Conservation (phyloP, 2,888 invertebrate genomes). For the Erannis defoliaria region DNA sequence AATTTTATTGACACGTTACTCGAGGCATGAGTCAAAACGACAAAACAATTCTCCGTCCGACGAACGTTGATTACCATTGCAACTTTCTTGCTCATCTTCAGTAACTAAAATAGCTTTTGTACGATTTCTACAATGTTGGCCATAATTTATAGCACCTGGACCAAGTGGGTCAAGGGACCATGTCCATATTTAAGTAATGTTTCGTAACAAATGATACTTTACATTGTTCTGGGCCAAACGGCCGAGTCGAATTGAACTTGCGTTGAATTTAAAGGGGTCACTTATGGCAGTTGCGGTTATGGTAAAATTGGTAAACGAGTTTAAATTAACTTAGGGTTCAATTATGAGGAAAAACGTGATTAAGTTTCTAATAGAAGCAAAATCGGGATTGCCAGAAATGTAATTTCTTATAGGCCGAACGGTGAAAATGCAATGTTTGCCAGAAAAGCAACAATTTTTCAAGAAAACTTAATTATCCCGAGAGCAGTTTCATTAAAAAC, state of each 20-base stretch:
- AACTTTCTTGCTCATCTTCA: slow-evolving; percentile 37
- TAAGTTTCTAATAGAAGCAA: background rate
- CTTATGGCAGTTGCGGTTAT: slow-evolving; percentile 8
- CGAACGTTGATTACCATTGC: slow-evolving; percentile 22
- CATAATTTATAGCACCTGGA: slow-evolving; percentile 45
- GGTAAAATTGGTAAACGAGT: slow-evolving; percentile 4
- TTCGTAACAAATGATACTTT: slow-evolving; percentile 43
- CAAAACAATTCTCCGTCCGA: slow-evolving; percentile 17
- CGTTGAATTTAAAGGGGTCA: slow-evolving; percentile 36
- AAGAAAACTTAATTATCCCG: background rate
- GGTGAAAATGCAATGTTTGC: background rate
- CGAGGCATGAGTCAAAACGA: slow-evolving; percentile 8
- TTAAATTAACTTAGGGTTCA: background rate
- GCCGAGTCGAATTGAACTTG: slow-evolving; percentile 41
- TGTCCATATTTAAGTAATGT: slow-evolving; percentile 47
- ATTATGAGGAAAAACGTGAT: background rate
- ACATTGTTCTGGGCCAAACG: slow-evolving; percentile 46
- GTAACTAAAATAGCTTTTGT: slow-evolving; percentile 31
- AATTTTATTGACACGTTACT: slow-evolving; percentile 24
- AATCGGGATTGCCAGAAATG: background rate
- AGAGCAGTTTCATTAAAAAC: background rate
- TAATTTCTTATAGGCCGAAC: background rate
- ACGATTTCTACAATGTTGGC: slow-evolving; percentile 31
- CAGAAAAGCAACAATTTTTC: background rate
- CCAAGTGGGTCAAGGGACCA: slow-evolving; percentile 45